Evolutionary conservation across 2,113 vertebrate species (phyloP).

Genomic region (Phycodurus eques): DNA sequence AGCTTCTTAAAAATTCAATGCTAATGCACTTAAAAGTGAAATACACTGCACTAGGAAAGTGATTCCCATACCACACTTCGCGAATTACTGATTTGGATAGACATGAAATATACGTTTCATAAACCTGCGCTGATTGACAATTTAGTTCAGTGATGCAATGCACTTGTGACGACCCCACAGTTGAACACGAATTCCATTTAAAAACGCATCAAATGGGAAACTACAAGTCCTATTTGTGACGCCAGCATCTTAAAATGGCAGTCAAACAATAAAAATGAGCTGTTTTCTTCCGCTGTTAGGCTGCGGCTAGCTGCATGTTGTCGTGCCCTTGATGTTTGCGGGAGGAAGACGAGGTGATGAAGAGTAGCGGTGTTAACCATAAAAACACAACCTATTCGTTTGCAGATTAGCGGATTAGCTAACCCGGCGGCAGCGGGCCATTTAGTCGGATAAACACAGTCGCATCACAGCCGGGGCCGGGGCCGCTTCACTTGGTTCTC

Average conservation of each 20-base stretch:
- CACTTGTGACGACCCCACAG: not conserved
- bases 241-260: conserved; percentile 7
- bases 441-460: conserved; percentile 45
- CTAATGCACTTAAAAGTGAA: not conserved
- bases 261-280: conserved; percentile 8
- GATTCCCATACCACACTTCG: not conserved
- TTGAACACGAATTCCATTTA: not conserved
- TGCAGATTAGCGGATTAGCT: conserved; percentile 64
- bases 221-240: not conserved
- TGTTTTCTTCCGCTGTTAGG: conserved; percentile 1
- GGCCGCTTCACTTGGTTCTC: conserved; percentile 17
- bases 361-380: conserved; percentile 42
- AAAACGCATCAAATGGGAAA: not conserved
- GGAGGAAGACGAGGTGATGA: conserved; percentile 23
- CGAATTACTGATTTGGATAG: not conserved
- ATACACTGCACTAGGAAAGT: not conserved
- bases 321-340: not conserved
- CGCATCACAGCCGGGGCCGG: conserved; percentile 16
- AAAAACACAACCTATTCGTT: conserved; percentile 44
- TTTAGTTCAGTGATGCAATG: not conserved
- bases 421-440: conserved; percentile 47
- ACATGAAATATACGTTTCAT: not conserved
- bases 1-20: not conserved
- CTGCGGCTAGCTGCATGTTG: not conserved
- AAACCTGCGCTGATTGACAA: not conserved